These are phyloP conservation scores for Trididemnum miniatum DNA, from an alignment of 23 tunicate genomes.

Conservation along the genomic window DNA sequence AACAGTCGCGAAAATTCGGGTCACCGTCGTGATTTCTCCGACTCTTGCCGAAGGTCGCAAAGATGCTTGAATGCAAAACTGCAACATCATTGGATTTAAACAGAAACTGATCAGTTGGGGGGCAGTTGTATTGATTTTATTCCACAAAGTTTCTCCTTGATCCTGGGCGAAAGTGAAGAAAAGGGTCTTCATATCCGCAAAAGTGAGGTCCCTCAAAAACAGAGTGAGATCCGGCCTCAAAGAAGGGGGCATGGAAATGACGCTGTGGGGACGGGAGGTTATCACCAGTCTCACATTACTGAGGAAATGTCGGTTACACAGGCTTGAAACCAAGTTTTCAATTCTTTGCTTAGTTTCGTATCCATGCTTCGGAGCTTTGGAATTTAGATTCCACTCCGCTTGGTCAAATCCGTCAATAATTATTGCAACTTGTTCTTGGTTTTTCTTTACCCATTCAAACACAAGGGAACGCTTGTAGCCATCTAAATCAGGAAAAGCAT, in stretches of 20 bases:
- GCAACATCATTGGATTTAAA: constrained; percentile 28
- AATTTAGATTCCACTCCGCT: constrained; percentile 6
- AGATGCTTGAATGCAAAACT: constrained; percentile 7
- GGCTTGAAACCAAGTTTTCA: constrained; percentile 13
- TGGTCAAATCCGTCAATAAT: constrained; percentile 42
- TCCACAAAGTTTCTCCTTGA: constrained; percentile 18
- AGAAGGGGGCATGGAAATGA: not conserved
- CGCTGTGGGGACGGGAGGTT: constrained; percentile 39
- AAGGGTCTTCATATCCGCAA: constrained; percentile 4
- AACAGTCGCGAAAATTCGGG: constrained; percentile 21
- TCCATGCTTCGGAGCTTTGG: not conserved
- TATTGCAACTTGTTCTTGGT: constrained; percentile 19
- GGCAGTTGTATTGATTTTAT: constrained; percentile 9
- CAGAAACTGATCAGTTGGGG: constrained; percentile 35
- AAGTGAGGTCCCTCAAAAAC: constrained; percentile 8
- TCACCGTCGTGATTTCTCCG: constrained; percentile 24
- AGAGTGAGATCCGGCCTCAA: constrained; percentile 24
- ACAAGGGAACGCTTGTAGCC: not conserved
- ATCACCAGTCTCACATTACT: not conserved
- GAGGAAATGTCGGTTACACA: constrained; percentile 23
- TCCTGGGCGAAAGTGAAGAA: constrained; percentile 24
- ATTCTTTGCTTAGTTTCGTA: constrained; percentile 13
- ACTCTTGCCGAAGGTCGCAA: not conserved
- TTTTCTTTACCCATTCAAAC: constrained; percentile 28
- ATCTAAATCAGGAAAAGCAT: constrained; percentile 16